Evolutionary conservation across 2,797 vertebrate species (phyloP).

Genomic region (Serranus cabrilla): DNA sequence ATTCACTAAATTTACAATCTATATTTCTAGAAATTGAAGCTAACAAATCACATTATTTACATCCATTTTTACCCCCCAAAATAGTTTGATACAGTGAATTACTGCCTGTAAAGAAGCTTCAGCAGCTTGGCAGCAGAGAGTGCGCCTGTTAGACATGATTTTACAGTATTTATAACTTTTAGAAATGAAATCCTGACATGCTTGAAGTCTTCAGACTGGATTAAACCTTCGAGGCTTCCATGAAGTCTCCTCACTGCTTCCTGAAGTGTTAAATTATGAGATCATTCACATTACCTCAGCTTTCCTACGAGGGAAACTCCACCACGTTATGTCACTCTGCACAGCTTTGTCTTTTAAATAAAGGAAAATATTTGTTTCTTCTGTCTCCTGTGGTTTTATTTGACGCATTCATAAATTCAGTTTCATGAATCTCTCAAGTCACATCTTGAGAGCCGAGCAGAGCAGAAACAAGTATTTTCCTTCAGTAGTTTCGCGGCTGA

Average conservation of each 20-base stretch:
- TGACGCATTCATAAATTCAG: slow-evolving; percentile 26
- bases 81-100: too few relatives aligned
- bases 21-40: too few relatives aligned
- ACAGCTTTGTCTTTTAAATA: slow-evolving; percentile 86
- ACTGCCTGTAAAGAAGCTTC: too few relatives aligned
- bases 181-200: slow-evolving; percentile 29
- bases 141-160: background rate
- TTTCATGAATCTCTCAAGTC: slow-evolving; percentile 24
- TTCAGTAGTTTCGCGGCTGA: slow-evolving; percentile 26
- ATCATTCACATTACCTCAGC: slow-evolving; percentile 34
- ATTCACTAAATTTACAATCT: too few relatives aligned
- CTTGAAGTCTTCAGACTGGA: slow-evolving; percentile 34
- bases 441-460: slow-evolving; percentile 35
- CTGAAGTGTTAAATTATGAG: slow-evolving; percentile 2
- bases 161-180: slow-evolving; percentile 5
- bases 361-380: slow-evolving; percentile 98
- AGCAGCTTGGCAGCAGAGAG: background rate
- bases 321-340: slow-evolving; percentile 63
- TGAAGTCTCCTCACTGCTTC: slow-evolving; percentile 50
- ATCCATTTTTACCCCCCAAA: too few relatives aligned
- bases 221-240: slow-evolving; percentile 41
- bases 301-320: slow-evolving; percentile 19
- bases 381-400: slow-evolving; percentile 85
- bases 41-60: too few relatives aligned
- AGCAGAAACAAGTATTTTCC: slow-evolving; percentile 89